Conservation (phyloP, 2,888 invertebrate genomes). For the Nebria brevicollis region DNA sequence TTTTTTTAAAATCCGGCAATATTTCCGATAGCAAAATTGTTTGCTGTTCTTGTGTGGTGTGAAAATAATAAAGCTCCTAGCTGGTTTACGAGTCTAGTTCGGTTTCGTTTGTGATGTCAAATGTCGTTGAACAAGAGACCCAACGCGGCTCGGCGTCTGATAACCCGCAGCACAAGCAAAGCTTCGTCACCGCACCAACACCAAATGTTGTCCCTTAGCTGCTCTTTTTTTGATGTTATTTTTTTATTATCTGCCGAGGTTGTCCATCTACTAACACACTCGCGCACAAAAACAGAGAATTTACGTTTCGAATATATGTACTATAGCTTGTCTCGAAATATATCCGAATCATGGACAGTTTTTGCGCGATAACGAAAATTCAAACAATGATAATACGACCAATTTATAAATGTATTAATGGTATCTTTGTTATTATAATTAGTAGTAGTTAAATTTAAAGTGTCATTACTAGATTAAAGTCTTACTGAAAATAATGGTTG, state of each 20-base stretch:
- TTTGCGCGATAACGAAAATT: too few species aligned
- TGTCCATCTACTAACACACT: not conserved
- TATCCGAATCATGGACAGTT: too few species aligned
- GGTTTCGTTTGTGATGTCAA: not conserved
- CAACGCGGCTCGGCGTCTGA: not conserved
- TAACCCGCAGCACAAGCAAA: not conserved
- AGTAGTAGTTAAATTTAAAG: too few species aligned
- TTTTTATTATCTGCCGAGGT: not conserved
- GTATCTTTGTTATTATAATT: too few species aligned
- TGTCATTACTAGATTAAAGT: too few species aligned
- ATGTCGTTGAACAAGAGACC: not conserved
- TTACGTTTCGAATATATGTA: not conserved
- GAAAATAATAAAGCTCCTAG: not conserved
- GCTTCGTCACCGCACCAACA: not conserved
- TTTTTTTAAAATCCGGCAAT: too few species aligned
- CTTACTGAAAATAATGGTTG: too few species aligned
- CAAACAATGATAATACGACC: too few species aligned
- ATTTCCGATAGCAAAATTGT: not conserved
- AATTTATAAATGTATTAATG: too few species aligned
- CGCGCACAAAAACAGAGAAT: not conserved
- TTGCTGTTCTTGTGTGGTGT: not conserved
- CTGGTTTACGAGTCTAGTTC: not conserved
- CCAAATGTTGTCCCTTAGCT: not conserved
- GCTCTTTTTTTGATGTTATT: not conserved
- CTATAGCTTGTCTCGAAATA: not conserved